A percentile compares a stretch with the other conserved stretches of the same genome.
phyloP scores from a whole-genome alignment of 2,888 invertebrate genomes.

The Pegoplata infirma region DNA sequence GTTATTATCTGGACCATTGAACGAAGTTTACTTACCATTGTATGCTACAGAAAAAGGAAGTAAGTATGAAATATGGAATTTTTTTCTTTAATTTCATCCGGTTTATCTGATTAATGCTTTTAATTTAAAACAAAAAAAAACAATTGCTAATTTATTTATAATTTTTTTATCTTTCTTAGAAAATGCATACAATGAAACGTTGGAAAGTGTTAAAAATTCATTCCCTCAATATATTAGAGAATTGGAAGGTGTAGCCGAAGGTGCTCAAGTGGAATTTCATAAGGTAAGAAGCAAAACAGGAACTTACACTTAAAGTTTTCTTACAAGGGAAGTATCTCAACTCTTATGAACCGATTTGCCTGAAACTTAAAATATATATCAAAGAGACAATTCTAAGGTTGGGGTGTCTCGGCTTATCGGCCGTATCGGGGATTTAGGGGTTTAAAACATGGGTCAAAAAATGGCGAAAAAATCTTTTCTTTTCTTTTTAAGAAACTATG shows the following conservation, averaged over 20 bases:
- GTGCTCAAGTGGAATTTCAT: conserved; percentile 89
- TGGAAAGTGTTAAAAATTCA: conserved; percentile 83
- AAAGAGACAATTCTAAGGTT: too few relatives aligned
- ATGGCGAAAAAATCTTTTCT: too few relatives aligned
- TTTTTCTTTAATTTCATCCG: background rate
- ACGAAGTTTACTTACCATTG: conserved; percentile 84
- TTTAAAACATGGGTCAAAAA: too few relatives aligned
- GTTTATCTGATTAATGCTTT: background rate
- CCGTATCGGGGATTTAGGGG: too few relatives aligned
- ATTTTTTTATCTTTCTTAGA: conserved; percentile 65
- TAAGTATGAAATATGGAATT: conserved; percentile 66
- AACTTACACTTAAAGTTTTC: too few relatives aligned
- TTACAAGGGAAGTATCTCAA: too few relatives aligned
- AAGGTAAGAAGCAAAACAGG: conserved; percentile 82
- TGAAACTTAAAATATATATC: too few relatives aligned
- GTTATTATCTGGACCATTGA: conserved; percentile 80
- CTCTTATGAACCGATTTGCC: too few relatives aligned
- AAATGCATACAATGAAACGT: conserved; percentile 85
- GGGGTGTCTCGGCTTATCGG: too few relatives aligned
- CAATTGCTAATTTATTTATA: background rate
- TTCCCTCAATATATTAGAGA: conserved; percentile 91
- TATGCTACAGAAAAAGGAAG: conserved; percentile 86
- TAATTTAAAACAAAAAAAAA: background rate
- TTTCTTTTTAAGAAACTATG: too few relatives aligned
- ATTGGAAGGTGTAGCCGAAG: conserved; percentile 90